Evolutionary conservation across 2,888 invertebrate species (phyloP), one percentile per base, ranked within the genome.

Genomic region (Ormyrus labotus): DNA sequence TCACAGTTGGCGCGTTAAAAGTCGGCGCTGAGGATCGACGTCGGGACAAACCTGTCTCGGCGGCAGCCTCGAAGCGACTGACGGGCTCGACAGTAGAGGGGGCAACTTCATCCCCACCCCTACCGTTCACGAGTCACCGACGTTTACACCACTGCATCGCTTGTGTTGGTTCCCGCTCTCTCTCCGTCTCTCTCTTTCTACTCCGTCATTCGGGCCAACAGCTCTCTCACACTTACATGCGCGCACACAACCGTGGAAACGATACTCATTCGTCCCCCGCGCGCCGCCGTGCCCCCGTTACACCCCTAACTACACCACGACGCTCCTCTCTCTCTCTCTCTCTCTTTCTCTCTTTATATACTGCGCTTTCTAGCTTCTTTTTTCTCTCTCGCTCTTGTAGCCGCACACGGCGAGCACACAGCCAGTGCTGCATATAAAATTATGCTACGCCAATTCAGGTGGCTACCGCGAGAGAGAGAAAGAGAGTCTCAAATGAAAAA

Each of bases 51-150:
- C 88, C 85, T 85, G 81, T 83, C 85, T 78, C 84, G 34, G 78
- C 84, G 83, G 83, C 84, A 86, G 88, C 86, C 87, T 87, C 87
- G 88, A 84, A 87, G 87, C 89, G 88, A 90, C 90, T 90, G 90
- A 87, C 86, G 86, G 84, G 69, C 70, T 11, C 34, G 1, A 78
- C 81, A 82, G 71, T 69, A 63, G 78, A 80, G 86, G 89, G 88
- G 89, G 90, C 86, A 85, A 78, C 81, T 80, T 60, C 65, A 69
- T 74, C 80, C 74, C 80, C 80, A 75, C 80, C 74, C 34, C 34
- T 34, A n/a, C 60, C 4, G 13, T n/a, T 19, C 61, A 19, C 63
- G 48, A 55, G 75, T 45, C 76, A 50, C 50, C 72, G 64, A 45
- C 75, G 77, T 34, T 75, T 50, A 55, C 78, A 65, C 61, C 51